A percentile compares a stretch with the other conserved stretches of the same genome.
Conservation (phyloP, 2,113 vertebrate species). For the Notarius lentiginosus region DNA sequence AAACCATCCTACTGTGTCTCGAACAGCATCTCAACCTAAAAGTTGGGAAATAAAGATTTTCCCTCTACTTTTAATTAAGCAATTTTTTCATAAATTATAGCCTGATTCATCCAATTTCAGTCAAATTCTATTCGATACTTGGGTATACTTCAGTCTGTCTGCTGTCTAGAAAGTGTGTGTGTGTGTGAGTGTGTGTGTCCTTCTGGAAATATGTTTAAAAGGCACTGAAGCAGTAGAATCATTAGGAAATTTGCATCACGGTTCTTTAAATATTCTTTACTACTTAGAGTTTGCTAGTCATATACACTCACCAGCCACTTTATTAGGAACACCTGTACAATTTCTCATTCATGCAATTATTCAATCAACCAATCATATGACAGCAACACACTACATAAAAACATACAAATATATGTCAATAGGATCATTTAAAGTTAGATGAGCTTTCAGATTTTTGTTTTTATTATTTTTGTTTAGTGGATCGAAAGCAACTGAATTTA, state of each 20-base stretch:
- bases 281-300: background rate
- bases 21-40: conserved; percentile 10
- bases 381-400: background rate
- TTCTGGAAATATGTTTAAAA: too few relatives aligned
- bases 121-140: background rate
- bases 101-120: background rate
- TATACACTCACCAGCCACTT: background rate
- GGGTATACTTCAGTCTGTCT: background rate
- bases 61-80: conserved; percentile 22
- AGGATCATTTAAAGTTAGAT: background rate
- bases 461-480: too few relatives aligned
- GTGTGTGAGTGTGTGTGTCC: conserved; percentile 9
- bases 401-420: background rate
- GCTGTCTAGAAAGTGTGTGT: conserved; percentile 18
- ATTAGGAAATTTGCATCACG: background rate
- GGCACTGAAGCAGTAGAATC: background rate
- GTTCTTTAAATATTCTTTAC: background rate
- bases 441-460: too few relatives aligned
- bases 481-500: too few relatives aligned
- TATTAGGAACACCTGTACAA: background rate
- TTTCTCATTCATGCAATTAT: background rate
- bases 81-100: conserved; percentile 35
- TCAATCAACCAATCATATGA: too few relatives aligned
- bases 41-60: conserved; percentile 25
- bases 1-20: conserved; percentile 17